phyloP scores from a whole-genome alignment of 2,888 invertebrate genomes.

The Standfussiana lucernea region DNA sequence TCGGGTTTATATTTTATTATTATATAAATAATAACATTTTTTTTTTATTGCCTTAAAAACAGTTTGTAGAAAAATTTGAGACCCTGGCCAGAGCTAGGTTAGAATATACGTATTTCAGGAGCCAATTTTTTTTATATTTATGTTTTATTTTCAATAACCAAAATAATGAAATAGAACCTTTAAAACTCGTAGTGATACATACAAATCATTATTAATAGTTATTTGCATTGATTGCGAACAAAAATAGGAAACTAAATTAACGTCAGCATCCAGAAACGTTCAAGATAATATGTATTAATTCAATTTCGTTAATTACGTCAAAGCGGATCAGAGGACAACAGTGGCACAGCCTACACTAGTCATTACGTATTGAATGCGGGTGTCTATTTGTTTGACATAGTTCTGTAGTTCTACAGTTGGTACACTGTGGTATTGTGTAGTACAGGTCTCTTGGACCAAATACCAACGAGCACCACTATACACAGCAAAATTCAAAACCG shows the following conservation, averaged over 20 bases:
- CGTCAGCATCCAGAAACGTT: background rate
- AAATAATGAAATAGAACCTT: background rate
- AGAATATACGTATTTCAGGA: no score
- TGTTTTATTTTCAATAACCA: background rate
- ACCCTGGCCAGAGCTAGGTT: no score
- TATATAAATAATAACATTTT: no score
- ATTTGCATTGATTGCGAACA: background rate
- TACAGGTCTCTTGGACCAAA: constrained; percentile 29
- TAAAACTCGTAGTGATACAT: background rate
- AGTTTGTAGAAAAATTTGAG: no score
- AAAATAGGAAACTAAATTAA: background rate
- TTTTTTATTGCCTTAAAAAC: no score
- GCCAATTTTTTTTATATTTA: no score
- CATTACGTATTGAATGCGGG: constrained; percentile 48
- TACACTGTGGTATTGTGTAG: constrained; percentile 9
- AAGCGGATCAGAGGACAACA: background rate
- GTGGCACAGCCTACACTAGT: constrained; percentile 1
- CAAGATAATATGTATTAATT: background rate
- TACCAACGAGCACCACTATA: background rate
- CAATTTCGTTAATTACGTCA: background rate
- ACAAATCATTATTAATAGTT: background rate
- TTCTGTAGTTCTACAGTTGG: constrained; percentile 21
- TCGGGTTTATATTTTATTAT: no score
- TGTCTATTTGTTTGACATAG: constrained; percentile 38
- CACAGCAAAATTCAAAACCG: no score